Base-by-base conservation (phyloP, 1,140 invertebrate species). In the Caligus rogercresseyi region DNA sequence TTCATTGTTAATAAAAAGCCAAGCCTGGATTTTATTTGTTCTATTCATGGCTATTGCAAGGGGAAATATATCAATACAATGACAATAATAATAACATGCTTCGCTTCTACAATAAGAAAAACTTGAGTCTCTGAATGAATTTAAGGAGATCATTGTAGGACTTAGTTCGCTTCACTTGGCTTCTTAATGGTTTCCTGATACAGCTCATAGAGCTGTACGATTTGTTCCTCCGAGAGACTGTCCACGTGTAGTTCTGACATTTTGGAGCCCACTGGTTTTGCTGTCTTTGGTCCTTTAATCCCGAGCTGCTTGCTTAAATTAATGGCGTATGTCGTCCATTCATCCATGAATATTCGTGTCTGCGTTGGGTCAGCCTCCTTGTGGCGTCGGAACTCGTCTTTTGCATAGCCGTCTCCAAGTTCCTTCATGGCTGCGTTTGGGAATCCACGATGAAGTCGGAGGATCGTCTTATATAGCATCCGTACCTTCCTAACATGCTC, bases 251-350 rank as follows among this genome's bases (percentile, higher is more conserved):
- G 65, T 1, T 73, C 69, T 15, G 79, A 72, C n/a, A 90, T 68
- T 65, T 77, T 69, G 69, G 74, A 69, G 1, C 85, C 86, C 24
- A 87, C 18, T 1, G 57, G 52, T 65, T 78, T 74, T 1, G 73
- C 73, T 11, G 72, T 78, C 66, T 79, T 78, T 61, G 72, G 76
- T 18, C 74, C 78, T 67, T 73, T 75, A 1, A 83, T 69, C 61
- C 82, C 82, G 25, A 87, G 73, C 72, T 89, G 86, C 68, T 84
- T 77, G 0, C 81, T 77, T 51, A 89, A 72, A 54, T 74, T 78
- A 25, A 84, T 72, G 31, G 83, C 83, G 76, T 89, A 89, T 66
- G 83, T 75, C 86, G 85, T 83, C 90, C 90, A 95, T 76, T 90
- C 89, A 24, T 79, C 80, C 72, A 93, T 79, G 71, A 95, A 94